Evolutionary conservation across 2,888 invertebrate species (phyloP), one percentile per base, ranked within the genome.

Genomic region (Phengaris alcon): DNA sequence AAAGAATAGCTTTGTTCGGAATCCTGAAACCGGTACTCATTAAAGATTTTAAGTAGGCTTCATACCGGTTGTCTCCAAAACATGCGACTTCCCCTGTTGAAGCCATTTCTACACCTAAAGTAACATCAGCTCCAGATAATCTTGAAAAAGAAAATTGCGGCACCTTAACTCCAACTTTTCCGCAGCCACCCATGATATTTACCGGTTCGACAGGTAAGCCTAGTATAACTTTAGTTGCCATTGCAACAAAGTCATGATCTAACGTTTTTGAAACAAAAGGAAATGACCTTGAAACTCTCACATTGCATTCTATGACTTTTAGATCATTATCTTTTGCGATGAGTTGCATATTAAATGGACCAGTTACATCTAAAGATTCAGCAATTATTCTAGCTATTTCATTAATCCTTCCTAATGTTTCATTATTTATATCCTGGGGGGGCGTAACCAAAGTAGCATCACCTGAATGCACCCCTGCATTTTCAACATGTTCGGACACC

Each of bases 61-160:
- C 99, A 85, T 98, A 97, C 12, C 99, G 95, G 89, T 99, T 98
- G 85, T 98, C 98, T 6, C 99, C 99, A 87, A 99, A 99, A 91
- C 99, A 99, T n/a, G 99, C 99, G 0, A 99, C 99, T 94, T 99
- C 99, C 54, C 99, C 99, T 0, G 99, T 99, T 1, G 99, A 99
- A 2, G 99, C 98, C 99, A 99, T 99, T 94, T 99, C 99, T 0
- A 99, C 99, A 0, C 99, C 99, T 82, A 99, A 94, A 91, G 98
- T 98, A 3, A 99, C 99, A 93, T 99, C 99, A 54, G 99, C 99
- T 8, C 99, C 99, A 72, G 98, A 97, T 75, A 99, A 94, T 81
- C 99, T 95, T 2, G 99, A 98, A 89, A 99, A 99, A 3, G 99
- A 99, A 90, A 99, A 99, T 84, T 99, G 99, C 0, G 99, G 98